These are phyloP conservation scores for Rhodophaea formosa DNA, from an alignment of 2,888 invertebrate species.

Conservation along the genomic window DNA sequence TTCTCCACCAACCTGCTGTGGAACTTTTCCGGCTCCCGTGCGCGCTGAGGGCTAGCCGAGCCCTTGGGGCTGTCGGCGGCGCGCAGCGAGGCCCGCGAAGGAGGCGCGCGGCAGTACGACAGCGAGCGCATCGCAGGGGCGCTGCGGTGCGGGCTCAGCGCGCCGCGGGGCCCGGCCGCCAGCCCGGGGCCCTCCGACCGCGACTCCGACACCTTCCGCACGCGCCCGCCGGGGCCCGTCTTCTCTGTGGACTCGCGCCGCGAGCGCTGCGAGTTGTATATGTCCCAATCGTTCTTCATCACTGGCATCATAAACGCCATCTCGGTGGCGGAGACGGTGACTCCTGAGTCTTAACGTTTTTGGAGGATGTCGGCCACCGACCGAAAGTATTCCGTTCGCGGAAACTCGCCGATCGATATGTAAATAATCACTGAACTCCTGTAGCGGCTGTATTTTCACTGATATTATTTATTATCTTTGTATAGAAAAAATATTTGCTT, in stretches of 20 bases:
- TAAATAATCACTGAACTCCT: constrained; percentile 32
- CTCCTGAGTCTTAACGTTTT: constrained; percentile 73
- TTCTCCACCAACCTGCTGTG: constrained; percentile 90
- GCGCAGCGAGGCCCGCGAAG: constrained; percentile 83
- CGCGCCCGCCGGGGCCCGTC: constrained; percentile 64
- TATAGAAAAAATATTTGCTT: constrained; percentile 27
- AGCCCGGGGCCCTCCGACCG: constrained; percentile 87
- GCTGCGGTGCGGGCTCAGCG: constrained; percentile 83
- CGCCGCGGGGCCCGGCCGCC: constrained; percentile 79
- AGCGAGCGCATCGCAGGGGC: constrained; percentile 84
- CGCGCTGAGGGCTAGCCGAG: constrained; percentile 84
- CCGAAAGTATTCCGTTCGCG: constrained; percentile 43
- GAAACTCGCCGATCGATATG: constrained; percentile 55
- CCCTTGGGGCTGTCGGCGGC: constrained; percentile 84
- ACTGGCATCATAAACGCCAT: constrained; percentile 99
- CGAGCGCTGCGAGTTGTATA: constrained; percentile 91
- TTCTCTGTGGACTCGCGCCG: constrained; percentile 85
- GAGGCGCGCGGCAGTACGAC: constrained; percentile 75
- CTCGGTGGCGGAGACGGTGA: constrained; percentile 66
- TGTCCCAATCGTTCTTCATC: constrained; percentile 95
- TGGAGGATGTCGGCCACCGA: constrained; percentile 49
- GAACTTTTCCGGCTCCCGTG: constrained; percentile 85
- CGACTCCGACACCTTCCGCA: constrained; percentile 87
- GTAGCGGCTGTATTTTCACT: constrained; percentile 34
- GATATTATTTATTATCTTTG: constrained; percentile 35